Evolutionary conservation across 2,113 vertebrate species (phyloP).

Genomic region (Perccottus glenii): DNA sequence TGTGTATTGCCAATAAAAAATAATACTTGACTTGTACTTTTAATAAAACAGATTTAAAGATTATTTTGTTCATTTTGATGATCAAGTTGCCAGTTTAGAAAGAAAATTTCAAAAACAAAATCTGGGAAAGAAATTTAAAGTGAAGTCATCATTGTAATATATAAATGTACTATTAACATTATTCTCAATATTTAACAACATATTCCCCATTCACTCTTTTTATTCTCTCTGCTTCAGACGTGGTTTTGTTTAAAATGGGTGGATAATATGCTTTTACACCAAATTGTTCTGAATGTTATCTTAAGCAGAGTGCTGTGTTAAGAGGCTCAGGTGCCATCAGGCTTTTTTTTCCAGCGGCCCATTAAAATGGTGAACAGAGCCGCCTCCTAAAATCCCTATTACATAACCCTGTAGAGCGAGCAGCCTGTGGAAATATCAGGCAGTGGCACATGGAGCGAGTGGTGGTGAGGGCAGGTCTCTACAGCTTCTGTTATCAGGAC

Average conservation of each 20-base stretch:
- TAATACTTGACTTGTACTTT: no score
- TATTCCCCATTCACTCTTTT: not conserved
- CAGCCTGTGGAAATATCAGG: conserved; percentile 13
- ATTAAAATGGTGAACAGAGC: conserved; percentile 13
- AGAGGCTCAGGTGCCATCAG: conserved; percentile 8
- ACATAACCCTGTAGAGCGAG: conserved; percentile 34
- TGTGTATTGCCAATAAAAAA: no score
- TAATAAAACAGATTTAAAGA: no score
- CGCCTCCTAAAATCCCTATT: conserved; percentile 15
- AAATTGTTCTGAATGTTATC: not conserved
- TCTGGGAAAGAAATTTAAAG: no score
- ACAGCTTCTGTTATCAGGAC: not conserved
- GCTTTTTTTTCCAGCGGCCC: conserved; percentile 1
- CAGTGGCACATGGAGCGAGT: not conserved
- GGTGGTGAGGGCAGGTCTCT: no score
- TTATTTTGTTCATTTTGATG: no score
- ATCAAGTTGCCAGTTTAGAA: no score
- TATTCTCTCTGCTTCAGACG: not conserved
- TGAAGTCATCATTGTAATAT: no score
- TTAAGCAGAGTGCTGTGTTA: not conserved
- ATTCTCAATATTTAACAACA: not conserved
- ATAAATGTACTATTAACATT: not conserved
- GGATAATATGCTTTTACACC: not conserved
- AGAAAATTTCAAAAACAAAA: no score
- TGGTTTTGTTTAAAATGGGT: not conserved